Conservation (phyloP, 2,113 vertebrate genomes). For the Perca flavescens region DNA sequence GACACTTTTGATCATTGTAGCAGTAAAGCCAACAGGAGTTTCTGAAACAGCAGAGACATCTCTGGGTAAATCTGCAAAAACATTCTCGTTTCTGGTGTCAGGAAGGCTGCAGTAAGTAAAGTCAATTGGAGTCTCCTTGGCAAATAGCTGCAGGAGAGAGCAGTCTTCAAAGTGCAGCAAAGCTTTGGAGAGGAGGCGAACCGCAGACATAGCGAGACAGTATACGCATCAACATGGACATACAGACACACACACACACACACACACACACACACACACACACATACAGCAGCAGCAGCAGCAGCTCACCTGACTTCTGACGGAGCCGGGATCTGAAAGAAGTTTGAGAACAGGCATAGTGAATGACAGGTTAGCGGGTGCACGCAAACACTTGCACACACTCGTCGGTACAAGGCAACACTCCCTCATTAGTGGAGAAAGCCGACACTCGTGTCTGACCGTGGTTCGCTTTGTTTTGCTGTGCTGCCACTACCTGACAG, state of each 20-base stretch:
- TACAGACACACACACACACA: constrained; percentile 30
- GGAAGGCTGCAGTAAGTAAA: constrained; percentile 54
- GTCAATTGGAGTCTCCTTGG: constrained; percentile 71
- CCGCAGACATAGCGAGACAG: constrained; percentile 43
- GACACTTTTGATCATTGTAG: constrained; percentile 27
- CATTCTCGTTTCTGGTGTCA: constrained; percentile 34
- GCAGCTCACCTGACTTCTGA: constrained; percentile 92
- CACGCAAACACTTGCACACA: constrained; percentile 75
- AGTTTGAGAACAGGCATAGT: constrained; percentile 80
- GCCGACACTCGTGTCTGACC: constrained; percentile 70
- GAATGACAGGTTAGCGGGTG: constrained; percentile 76
- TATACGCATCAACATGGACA: constrained; percentile 15
- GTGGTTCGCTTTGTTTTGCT: constrained; percentile 77
- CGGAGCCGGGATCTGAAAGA: constrained; percentile 92
- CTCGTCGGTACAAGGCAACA: constrained; percentile 69
- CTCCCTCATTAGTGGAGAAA: constrained; percentile 79
- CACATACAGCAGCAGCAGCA: neutral
- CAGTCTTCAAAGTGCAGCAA: constrained; percentile 68
- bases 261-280: constrained; percentile 37
- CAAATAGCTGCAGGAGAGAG: constrained; percentile 71
- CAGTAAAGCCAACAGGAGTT: constrained; percentile 19
- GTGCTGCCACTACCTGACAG: constrained; percentile 82
- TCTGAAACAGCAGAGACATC: constrained; percentile 27
- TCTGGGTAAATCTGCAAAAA: constrained; percentile 46
- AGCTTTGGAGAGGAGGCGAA: constrained; percentile 57